Base-by-base conservation (phyloP, 2,888 invertebrate species). In the Tenodera sinensis region DNA sequence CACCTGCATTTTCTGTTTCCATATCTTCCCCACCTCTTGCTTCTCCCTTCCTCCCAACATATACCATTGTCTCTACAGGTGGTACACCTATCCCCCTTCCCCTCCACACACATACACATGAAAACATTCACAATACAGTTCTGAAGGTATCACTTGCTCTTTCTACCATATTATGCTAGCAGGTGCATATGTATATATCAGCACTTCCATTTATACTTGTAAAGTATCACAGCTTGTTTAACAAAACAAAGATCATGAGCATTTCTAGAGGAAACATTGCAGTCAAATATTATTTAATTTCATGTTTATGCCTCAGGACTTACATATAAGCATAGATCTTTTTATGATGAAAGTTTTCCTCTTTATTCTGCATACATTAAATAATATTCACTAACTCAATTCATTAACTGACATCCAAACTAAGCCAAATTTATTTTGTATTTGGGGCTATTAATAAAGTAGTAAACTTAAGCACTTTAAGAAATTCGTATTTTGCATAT, bases 61-160 rank as follows among this genome's bases (percentile, higher is more conserved):
- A 83, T 83, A 28, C 87, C 81, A 28, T 86, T 86, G 86, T 87
- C 81, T 87, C 87, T 71, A 87, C 87, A 87, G 87, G 87, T 87
- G 87, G 81, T 81, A 86, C n/a, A 71, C 83, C 15, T n/a, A 42
- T 42, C 54, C 88, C 30, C 28, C 20, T 71, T 15, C 83, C 88
- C 83, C 88, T 42, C 25, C 42, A 12, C 83, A 15, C 83, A 42
- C n/a, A 30, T 28, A 83, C 15, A 27, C 25, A 25, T 25, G 25
- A 25, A 25, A 71, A 71, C 54, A 71, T 34, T 34, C 47, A 47
- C 15, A 27, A 85, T 54, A 54, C 47, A 54, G 15, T 28, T 47
- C 28, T 20, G 71, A 86, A 86, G 86, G 25, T 87, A 87, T 87
- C 87, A 83, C n/a, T 83, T 42, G 83, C 87, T 82, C 25, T 87